A percentile compares a stretch with the other conserved stretches of the same genome.
phyloP scores from a whole-genome alignment of 2,888 invertebrate genomes.

The Apamea anceps region DNA sequence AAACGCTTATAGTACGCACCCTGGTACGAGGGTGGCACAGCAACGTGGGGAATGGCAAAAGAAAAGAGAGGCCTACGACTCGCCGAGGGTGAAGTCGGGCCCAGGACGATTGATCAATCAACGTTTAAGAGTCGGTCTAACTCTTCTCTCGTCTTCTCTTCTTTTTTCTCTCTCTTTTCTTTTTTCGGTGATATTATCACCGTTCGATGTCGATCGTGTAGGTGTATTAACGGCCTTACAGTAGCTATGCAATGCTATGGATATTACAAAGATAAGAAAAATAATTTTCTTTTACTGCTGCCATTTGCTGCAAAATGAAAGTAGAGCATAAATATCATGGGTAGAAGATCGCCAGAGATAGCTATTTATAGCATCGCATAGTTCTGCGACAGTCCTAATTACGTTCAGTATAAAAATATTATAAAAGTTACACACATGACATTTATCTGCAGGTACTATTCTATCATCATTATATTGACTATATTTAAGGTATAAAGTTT shows the following conservation, averaged over 20 bases:
- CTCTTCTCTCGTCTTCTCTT: too few species aligned
- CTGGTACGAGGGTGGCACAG: background rate
- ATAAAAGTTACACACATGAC: conserved; percentile 55
- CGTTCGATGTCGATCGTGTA: background rate
- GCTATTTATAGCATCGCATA: conserved; percentile 27
- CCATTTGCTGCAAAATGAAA: background rate
- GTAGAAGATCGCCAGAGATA: background rate
- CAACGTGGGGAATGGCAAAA: background rate
- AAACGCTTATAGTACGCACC: background rate
- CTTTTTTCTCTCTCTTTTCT: too few species aligned
- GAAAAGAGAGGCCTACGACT: background rate
- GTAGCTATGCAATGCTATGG: conserved; percentile 28
- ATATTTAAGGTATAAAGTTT: conserved; percentile 13
- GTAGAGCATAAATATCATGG: background rate
- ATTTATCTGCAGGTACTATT: conserved; percentile 47
- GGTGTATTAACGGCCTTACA: background rate
- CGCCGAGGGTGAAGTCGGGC: background rate
- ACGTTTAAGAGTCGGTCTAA: background rate
- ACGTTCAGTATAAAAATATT: conserved; percentile 60
- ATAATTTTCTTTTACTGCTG: too few species aligned
- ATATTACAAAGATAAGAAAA: background rate
- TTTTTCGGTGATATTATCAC: too few species aligned
- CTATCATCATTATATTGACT: conserved; percentile 38
- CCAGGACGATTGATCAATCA: background rate
- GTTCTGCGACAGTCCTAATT: conserved; percentile 10